Conservation (phyloP, 2,113 vertebrate species). For the Polyodon spathula region DNA sequence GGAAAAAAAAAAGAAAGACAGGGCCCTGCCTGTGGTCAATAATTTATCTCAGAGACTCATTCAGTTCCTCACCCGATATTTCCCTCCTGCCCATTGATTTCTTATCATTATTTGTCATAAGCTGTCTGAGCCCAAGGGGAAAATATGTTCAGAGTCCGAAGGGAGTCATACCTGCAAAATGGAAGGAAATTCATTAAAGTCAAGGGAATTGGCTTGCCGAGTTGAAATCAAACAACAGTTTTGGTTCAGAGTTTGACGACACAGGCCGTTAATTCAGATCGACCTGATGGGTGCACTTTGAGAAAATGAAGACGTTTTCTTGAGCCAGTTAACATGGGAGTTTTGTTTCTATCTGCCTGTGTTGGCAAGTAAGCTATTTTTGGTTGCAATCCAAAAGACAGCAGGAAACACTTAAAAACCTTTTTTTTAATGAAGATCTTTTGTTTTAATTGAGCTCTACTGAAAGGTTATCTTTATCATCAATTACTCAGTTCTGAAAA, state of each 20-base stretch:
- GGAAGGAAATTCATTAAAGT: constrained; percentile 75
- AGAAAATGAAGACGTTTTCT: neutral
- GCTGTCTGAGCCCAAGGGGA: constrained; percentile 66
- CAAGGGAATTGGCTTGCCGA: constrained; percentile 45
- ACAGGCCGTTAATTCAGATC: neutral
- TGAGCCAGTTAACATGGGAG: neutral
- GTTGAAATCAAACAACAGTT: neutral
- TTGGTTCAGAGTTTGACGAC: neutral
- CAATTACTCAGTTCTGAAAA: too few relatives aligned
- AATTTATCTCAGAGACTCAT: constrained; percentile 81
- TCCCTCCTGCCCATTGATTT: constrained; percentile 67
- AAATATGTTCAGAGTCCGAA: constrained; percentile 64
- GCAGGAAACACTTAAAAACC: too few relatives aligned
- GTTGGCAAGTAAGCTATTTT: too few relatives aligned
- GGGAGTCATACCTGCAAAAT: constrained; percentile 72
- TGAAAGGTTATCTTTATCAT: too few relatives aligned
- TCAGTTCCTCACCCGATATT: constrained; percentile 67
- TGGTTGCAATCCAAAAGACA: too few relatives aligned
- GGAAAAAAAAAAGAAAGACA: constrained; percentile 53
- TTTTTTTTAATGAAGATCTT: too few relatives aligned
- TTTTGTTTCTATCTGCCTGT: neutral
- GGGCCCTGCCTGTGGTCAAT: constrained; percentile 62
- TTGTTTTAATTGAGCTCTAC: too few relatives aligned
- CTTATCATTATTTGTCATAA: constrained; percentile 77
- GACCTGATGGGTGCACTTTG: neutral